Evolutionary conservation across 2,797 vertebrate genomes (phyloP).

Genomic region (Cyprinodon diabolis): DNA sequence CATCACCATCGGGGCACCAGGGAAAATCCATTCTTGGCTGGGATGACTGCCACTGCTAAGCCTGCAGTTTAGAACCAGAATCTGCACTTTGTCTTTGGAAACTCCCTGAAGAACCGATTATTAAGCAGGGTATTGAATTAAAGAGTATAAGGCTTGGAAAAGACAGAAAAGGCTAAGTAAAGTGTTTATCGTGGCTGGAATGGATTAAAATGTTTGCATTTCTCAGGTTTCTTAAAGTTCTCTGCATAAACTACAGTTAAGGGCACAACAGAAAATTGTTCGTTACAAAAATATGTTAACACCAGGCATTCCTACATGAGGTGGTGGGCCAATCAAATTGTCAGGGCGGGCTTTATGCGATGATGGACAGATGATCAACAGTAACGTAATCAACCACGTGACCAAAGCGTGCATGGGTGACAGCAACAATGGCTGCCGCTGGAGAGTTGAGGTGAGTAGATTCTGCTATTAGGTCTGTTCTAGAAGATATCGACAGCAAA

Average conservation of each 20-base stretch:
- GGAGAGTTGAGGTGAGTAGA: no score
- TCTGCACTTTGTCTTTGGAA: conserved; percentile 90
- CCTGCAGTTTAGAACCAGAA: conserved; percentile 92
- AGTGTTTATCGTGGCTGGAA: conserved; percentile 67
- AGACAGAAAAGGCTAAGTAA: conserved; percentile 37
- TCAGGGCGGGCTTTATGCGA: no score
- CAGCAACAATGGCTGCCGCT: no score
- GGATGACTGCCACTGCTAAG: conserved; percentile 88
- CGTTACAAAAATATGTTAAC: neutral
- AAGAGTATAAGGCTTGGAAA: conserved; percentile 83
- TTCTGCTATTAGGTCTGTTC: no score
- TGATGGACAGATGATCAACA: no score
- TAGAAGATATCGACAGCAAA: no score
- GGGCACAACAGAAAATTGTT: neutral
- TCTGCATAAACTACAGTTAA: neutral
- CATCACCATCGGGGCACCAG: conserved; percentile 87
- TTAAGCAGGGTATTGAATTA: conserved; percentile 92
- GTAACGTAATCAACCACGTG: no score
- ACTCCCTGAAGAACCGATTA: conserved; percentile 88
- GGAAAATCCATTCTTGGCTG: conserved; percentile 93
- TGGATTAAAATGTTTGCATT: conserved; percentile 81
- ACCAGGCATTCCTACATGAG: no score
- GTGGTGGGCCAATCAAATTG: no score
- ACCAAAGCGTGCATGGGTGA: no score
- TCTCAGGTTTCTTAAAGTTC: conserved; percentile 26